Evolutionary conservation across 1,140 invertebrate species (phyloP).

Genomic region (Eupeodes corollae): DNA sequence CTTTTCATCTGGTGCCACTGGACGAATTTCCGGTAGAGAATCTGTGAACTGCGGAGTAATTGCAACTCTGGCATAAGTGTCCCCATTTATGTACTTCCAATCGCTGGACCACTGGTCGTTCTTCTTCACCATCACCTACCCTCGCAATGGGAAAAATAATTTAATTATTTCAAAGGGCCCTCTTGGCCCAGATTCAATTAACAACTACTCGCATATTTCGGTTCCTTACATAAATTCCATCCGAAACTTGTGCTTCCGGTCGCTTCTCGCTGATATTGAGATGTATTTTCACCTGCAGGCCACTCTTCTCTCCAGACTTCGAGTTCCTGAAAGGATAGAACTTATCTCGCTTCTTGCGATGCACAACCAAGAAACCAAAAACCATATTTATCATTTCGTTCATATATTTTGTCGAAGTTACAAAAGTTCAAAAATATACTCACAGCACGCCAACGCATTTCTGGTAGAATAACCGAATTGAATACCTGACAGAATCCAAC

Average conservation of each 20-base stretch:
- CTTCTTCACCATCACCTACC: conserved; percentile 22
- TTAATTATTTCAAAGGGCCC: neutral
- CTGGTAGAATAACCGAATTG: conserved; percentile 16
- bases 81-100: conserved; percentile 9
- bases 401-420: neutral
- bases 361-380: neutral
- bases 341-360: conserved; percentile 12
- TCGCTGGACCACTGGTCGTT: conserved; percentile 22
- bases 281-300: conserved; percentile 13
- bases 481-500: conserved; percentile 24
- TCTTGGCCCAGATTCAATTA: neutral
- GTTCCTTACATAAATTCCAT: conserved; percentile 14
- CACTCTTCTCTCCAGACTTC: conserved; percentile 15
- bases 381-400: neutral
- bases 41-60: conserved; percentile 14
- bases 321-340: conserved; percentile 21
- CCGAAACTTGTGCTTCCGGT: neutral
- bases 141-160: neutral
- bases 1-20: conserved; percentile 8
- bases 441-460: conserved; percentile 8
- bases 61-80: conserved; percentile 16
- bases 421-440: neutral
- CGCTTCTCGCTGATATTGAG: conserved; percentile 11
- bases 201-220: neutral
- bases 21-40: conserved; percentile 11